These are phyloP conservation scores for Eucera pruinosa DNA, from an alignment of 2,888 invertebrate genomes.

Conservation along the genomic window DNA sequence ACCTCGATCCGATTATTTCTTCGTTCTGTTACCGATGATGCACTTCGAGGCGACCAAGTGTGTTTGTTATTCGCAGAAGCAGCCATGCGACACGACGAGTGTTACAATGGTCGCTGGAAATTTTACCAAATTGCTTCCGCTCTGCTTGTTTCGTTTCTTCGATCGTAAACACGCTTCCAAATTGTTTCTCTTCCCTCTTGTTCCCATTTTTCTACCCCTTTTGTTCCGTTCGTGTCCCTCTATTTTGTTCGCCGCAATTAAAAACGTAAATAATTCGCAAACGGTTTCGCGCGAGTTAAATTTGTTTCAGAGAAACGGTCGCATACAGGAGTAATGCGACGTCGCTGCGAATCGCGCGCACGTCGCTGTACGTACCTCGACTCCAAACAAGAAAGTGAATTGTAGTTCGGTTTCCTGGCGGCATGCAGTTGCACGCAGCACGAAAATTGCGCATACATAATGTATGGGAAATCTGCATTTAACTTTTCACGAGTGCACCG, in stretches of 20 bases:
- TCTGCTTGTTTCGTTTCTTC: background rate
- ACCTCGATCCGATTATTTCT: background rate
- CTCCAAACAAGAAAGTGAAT: background rate
- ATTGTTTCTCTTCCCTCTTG: background rate
- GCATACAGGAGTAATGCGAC: too few relatives aligned
- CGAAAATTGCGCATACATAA: constrained; percentile 38
- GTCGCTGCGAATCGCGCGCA: too few relatives aligned
- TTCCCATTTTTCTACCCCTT: too few relatives aligned
- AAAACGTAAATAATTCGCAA: background rate
- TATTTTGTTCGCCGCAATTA: background rate
- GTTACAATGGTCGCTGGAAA: constrained; percentile 2
- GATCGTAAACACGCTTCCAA: background rate
- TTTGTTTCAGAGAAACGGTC: too few relatives aligned
- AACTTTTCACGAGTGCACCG: constrained; percentile 12
- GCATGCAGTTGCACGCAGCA: background rate
- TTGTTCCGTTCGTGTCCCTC: background rate
- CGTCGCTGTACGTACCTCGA: too few relatives aligned
- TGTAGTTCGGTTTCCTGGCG: background rate
- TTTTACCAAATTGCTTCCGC: constrained; percentile 1
- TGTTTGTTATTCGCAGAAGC: background rate
- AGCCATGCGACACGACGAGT: background rate
- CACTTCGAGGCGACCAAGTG: background rate
- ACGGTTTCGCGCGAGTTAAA: too few relatives aligned
- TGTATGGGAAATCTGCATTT: constrained; percentile 31
- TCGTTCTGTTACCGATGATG: background rate